Evolutionary conservation across 2,888 invertebrate genomes (phyloP).

Genomic region (Dasypogon diadema): DNA sequence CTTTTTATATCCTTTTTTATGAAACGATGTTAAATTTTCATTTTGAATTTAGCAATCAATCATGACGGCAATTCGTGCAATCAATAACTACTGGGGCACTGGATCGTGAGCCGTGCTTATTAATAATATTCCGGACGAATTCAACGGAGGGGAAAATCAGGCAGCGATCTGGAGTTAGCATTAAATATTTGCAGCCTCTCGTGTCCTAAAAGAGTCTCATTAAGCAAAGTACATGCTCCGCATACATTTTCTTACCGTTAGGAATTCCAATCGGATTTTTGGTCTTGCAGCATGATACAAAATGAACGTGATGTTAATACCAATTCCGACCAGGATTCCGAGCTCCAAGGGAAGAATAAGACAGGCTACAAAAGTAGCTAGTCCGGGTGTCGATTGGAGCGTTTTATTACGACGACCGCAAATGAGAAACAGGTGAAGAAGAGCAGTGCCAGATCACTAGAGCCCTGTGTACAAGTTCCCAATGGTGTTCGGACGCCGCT

Average conservation of each 20-base stretch:
- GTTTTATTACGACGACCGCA: conserved; percentile 91
- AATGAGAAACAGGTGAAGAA: conserved; percentile 93
- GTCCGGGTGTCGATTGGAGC: too few species aligned
- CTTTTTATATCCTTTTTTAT: too few species aligned
- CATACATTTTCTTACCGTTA: conserved; percentile 73
- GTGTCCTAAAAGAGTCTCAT: too few species aligned
- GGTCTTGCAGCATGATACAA: conserved; percentile 90
- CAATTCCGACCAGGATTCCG: conserved; percentile 88
- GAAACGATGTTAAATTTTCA: not conserved
- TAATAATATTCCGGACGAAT: conserved; percentile 87
- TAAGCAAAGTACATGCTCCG: not conserved
- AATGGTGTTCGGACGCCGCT: conserved; percentile 90
- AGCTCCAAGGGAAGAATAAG: conserved; percentile 85
- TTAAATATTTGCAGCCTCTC: conserved; percentile 79
- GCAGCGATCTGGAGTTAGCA: conserved; percentile 89
- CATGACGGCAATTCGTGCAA: too few species aligned
- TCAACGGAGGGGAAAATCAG: conserved; percentile 92
- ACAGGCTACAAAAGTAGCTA: conserved; percentile 87
- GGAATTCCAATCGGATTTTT: conserved; percentile 83
- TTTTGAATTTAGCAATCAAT: too few species aligned
- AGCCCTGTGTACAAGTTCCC: conserved; percentile 84
- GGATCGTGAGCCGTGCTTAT: conserved; percentile 80
- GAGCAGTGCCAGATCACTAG: conserved; percentile 86
- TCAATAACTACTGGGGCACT: conserved; percentile 85
- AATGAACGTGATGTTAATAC: conserved; percentile 85